Conservation (phyloP, 2,888 invertebrate genomes). For the Galeopsomyia nigrocyanea region DNA sequence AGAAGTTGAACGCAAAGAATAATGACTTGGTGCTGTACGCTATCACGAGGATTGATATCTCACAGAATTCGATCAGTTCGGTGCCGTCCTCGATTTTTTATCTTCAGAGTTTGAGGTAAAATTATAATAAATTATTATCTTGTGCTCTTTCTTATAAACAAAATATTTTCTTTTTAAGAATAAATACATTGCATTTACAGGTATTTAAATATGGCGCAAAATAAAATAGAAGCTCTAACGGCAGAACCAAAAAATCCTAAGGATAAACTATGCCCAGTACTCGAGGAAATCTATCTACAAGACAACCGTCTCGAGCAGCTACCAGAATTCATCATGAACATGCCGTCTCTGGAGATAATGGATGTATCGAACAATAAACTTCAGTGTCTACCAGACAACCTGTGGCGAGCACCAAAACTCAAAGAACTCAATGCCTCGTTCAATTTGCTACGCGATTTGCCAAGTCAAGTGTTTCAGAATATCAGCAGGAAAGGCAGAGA, state of each 20-base stretch:
- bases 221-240: conserved; percentile 83
- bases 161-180: neutral
- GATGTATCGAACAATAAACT: conserved; percentile 97
- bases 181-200: conserved; percentile 13
- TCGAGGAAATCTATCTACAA: conserved; percentile 92
- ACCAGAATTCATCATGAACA: conserved; percentile 84
- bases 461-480: conserved; percentile 67
- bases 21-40: conserved; percentile 87
- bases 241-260: conserved; percentile 63
- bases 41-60: conserved; percentile 93
- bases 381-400: conserved; percentile 82
- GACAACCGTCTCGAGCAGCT: conserved; percentile 89
- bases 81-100: conserved; percentile 89
- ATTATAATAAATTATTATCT: neutral
- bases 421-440: conserved; percentile 91
- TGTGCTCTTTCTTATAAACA: no score
- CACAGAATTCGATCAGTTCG: conserved; percentile 85
- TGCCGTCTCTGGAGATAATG: conserved; percentile 83
- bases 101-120: conserved; percentile 79
- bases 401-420: conserved; percentile 90
- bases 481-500: conserved; percentile 56
- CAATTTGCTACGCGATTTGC: conserved; percentile 86
- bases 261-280: conserved; percentile 80
- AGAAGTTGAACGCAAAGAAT: conserved; percentile 76
- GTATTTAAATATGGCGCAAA: conserved; percentile 90